Evolutionary conservation across 2,888 invertebrate species (phyloP).

Genomic region (Lucinisca nassula): DNA sequence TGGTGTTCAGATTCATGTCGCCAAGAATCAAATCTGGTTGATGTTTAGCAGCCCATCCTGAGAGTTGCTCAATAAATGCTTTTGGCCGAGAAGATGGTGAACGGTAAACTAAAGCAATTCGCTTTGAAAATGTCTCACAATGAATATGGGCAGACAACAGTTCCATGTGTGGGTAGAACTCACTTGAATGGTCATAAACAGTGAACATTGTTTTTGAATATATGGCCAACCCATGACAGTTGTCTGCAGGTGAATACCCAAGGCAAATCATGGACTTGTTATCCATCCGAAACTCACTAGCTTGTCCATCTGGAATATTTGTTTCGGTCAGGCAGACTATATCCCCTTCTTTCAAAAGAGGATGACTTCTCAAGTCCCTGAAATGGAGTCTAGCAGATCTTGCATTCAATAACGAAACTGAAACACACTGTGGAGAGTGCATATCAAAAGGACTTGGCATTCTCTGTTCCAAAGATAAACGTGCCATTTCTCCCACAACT

Average conservation of each 20-base stretch:
- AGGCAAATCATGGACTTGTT: neutral
- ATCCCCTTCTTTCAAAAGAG: neutral
- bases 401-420: constrained; percentile 23
- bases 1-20: constrained; percentile 5
- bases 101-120: neutral
- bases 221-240: constrained; percentile 22
- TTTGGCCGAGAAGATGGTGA: constrained; percentile 17
- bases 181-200: too few species aligned
- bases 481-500: neutral
- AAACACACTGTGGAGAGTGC: neutral
- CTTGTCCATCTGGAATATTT: neutral
- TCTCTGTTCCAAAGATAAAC: neutral
- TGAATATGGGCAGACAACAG: neutral
- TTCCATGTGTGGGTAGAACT: constrained; percentile 18
- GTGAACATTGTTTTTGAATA: too few species aligned
- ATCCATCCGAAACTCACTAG: neutral
- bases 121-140: neutral
- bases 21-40: constrained; percentile 5
- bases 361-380: constrained; percentile 10
- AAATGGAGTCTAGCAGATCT: constrained; percentile 22
- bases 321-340: constrained; percentile 25
- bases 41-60: neutral
- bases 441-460: neutral
- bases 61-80: constrained; percentile 8
- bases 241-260: neutral